Conservation (phyloP, 2,888 invertebrate species). For the Caenorhabditis sp. region DNA sequence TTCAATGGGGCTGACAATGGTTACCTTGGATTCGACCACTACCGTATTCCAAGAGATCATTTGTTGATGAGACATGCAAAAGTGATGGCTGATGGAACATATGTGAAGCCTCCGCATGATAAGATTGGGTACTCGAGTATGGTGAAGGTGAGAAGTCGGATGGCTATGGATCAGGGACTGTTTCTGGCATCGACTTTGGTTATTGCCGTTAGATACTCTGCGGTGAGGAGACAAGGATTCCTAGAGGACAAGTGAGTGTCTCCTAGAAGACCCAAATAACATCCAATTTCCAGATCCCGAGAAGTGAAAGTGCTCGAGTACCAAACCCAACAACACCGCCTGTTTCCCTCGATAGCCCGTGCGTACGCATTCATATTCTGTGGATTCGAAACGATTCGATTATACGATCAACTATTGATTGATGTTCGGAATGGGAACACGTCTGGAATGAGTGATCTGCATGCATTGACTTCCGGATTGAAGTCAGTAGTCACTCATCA, state of each 20-base stretch:
- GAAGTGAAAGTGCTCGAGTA: slow-evolving; percentile 95
- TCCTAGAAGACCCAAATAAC: not conserved
- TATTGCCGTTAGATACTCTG: slow-evolving; percentile 93
- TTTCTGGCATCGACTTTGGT: slow-evolving; percentile 91
- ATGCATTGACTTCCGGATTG: slow-evolving; percentile 93
- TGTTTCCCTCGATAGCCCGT: slow-evolving; percentile 89
- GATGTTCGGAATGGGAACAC: slow-evolving; percentile 60
- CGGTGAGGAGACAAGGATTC: slow-evolving; percentile 90
- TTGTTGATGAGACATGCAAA: slow-evolving; percentile 95
- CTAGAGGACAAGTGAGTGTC: slow-evolving; percentile 58
- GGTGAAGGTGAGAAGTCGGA: slow-evolving; percentile 86
- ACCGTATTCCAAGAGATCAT: slow-evolving; percentile 91
- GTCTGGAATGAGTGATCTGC: slow-evolving; percentile 87
- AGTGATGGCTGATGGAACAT: slow-evolving; percentile 88
- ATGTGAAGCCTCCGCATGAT: slow-evolving; percentile 90
- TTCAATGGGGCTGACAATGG: slow-evolving; percentile 96
- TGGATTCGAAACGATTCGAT: slow-evolving; percentile 72
- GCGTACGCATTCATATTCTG: slow-evolving; percentile 89
- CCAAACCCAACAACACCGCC: slow-evolving; percentile 94
- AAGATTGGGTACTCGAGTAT: slow-evolving; percentile 93
- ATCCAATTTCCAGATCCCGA: slow-evolving; percentile 86
- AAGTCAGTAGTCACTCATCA: slow-evolving; percentile 91
- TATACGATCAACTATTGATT: slow-evolving; percentile 61
- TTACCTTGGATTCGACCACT: slow-evolving; percentile 91
- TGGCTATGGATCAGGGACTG: slow-evolving; percentile 84